Evolutionary conservation across 2,888 invertebrate species (phyloP), one percentile per base, ranked within the genome.

Genomic region (Drosophila mulleri): DNA sequence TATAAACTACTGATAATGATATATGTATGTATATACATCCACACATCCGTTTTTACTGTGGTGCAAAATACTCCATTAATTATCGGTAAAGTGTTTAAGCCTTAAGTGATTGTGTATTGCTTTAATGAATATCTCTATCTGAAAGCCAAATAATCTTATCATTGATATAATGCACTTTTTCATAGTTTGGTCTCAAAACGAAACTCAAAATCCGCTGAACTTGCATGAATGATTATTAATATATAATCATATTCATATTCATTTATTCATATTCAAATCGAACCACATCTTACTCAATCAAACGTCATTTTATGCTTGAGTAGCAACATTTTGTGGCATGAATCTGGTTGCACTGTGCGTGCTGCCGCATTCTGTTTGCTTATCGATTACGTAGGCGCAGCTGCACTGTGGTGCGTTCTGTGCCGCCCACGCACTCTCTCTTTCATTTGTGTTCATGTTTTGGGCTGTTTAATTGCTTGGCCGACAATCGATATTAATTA

Each of bases 401-500:
- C 54, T 41, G 23, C 23, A 54, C 26, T 18, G 48, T 12, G 6
- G 4, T 48, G 47, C 16, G 18, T 20, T n/a, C n/a, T 41, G 41
- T 16, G 18, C 26, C 8, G 29, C 29, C 29, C 29, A 29, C 29
- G 29, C 29, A 29, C 29, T 12, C 41, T 16, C 52, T 4, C 23
- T 37, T 53, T 54, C 41, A 54, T 41, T 44, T 50, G 39, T 14
- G 39, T 54, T 23, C 45, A 18, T 67, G 66, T 45, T 56, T 67
- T 67, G 37, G 32, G n/a, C 42, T 62, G 53, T 65, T 42, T 58
- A 61, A 53, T 50, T 61, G 68, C 50, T 67, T 48, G 42, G 26
- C 50, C 59, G 56, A 41, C 53, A 69, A 47, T 29, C 48, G 65
- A 60, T 67, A 71, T 75, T 67, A 77, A 75, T 77, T 62, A 77